Evolutionary conservation across 2,113 vertebrate species (phyloP).

Genomic region (rabbit (Oryctolagus cuniculus)): DNA sequence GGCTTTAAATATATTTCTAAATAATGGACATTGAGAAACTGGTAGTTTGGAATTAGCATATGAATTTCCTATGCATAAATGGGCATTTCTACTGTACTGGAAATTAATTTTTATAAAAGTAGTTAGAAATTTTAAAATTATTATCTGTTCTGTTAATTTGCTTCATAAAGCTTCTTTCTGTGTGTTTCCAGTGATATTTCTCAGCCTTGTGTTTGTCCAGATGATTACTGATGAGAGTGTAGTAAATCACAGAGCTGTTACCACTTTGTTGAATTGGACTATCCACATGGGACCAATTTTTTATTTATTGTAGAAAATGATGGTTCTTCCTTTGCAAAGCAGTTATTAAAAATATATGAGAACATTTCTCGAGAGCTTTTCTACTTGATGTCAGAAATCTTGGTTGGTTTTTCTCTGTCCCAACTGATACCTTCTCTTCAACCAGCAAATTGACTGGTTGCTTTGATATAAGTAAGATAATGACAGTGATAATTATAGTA

Average conservation of each 20-base stretch:
- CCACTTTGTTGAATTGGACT: constrained; percentile 56
- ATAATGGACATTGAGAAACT: not conserved
- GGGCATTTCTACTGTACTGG: constrained; percentile 8
- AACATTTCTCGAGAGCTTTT: constrained; percentile 31
- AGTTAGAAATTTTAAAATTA: constrained; percentile 5
- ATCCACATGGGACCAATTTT: constrained; percentile 55
- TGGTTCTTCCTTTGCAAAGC: constrained; percentile 34
- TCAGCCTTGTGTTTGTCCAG: constrained; percentile 32
- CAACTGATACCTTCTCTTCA: not conserved
- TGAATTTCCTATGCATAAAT: constrained; percentile 36
- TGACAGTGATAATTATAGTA: not conserved
- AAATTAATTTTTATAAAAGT: constrained; percentile 42
- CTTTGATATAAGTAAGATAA: constrained; percentile 40
- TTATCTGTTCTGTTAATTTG: constrained; percentile 15
- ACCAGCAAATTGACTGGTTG: not conserved
- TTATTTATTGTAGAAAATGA: constrained; percentile 55
- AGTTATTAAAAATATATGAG: constrained; percentile 44
- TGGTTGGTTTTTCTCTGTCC: not conserved
- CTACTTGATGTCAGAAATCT: constrained; percentile 12
- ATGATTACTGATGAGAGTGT: constrained; percentile 1
- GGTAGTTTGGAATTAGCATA: constrained; percentile 2
- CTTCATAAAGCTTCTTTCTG: not conserved
- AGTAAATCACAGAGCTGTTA: constrained; percentile 55
- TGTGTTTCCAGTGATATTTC: constrained; percentile 47
- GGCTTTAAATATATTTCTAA: constrained; percentile 36